A percentile compares a stretch with the other conserved stretches of the same genome.
Conservation (phyloP, 2,797 vertebrate species). For the Sternotherus odoratus region DNA sequence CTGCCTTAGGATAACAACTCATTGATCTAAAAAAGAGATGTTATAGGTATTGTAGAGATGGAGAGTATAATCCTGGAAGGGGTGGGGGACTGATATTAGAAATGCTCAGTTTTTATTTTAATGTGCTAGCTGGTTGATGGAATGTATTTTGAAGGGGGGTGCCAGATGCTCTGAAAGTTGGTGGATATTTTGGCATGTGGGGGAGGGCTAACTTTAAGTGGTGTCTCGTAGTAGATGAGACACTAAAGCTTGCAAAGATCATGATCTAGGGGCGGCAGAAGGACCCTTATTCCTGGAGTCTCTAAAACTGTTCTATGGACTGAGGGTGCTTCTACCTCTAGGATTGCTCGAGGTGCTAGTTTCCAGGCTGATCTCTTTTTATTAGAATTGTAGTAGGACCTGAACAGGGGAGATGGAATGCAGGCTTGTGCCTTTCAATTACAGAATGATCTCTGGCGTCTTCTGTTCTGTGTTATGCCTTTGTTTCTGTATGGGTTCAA, state of each 20-base stretch:
- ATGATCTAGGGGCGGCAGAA: not conserved
- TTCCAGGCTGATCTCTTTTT: not conserved
- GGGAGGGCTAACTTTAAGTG: fast-evolving
- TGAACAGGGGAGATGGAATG: fast-evolving
- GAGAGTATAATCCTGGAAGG: not conserved
- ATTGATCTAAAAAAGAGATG: fast-evolving
- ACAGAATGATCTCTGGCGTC: not conserved
- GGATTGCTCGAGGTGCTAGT: not conserved
- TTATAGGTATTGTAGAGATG: fast-evolving
- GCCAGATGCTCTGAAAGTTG: not conserved
- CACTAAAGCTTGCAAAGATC: not conserved
- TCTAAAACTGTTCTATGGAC: not conserved
- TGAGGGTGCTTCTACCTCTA: not conserved
- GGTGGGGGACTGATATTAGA: not conserved
- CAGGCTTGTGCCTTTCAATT: fast-evolving
- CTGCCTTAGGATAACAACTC: too few species aligned
- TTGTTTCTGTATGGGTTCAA: not conserved
- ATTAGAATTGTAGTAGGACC: not conserved
- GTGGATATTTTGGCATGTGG: fast-evolving
- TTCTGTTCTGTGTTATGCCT: not conserved
- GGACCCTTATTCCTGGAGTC: not conserved
- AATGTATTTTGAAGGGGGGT: not conserved
- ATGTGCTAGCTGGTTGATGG: not conserved
- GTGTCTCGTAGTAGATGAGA: not conserved
- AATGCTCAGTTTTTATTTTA: not conserved